Conservation (phyloP, 2,797 vertebrate genomes). For the Myiotriccus ornatus region DNA sequence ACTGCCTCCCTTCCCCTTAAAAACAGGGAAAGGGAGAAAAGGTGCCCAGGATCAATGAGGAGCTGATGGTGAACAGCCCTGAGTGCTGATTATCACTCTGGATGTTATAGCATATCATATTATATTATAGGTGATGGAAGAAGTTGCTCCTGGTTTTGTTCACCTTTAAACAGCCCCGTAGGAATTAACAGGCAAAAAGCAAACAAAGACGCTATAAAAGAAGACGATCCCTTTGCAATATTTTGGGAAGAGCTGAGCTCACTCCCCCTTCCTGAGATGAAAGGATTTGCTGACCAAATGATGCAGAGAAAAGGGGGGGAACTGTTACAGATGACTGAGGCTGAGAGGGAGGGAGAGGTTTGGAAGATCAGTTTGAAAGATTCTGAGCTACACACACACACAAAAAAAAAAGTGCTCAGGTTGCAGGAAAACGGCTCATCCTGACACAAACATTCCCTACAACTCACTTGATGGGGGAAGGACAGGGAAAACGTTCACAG, state of each 20-base stretch:
- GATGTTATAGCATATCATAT: not conserved
- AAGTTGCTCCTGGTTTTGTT: not conserved
- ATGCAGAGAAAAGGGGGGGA: not conserved
- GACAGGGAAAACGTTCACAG: accelerated
- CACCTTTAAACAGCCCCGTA: not conserved
- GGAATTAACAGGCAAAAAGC: not conserved
- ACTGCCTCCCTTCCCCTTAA: not conserved
- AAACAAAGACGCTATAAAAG: not conserved
- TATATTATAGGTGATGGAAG: not conserved
- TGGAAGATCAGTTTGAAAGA: not conserved
- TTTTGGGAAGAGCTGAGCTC: not conserved
- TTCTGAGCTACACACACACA: not conserved
- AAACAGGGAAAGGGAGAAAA: not conserved
- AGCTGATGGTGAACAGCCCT: not conserved
- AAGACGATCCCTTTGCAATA: accelerated
- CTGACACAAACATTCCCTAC: not conserved
- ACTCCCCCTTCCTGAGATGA: not conserved
- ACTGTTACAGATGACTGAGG: not conserved
- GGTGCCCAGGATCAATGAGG: not conserved
- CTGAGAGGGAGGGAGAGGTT: not conserved
- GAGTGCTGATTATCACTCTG: not conserved
- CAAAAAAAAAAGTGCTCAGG: not conserved
- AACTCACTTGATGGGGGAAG: not conserved
- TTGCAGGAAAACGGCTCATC: not conserved
- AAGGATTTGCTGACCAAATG: not conserved